Conservation (phyloP, 2,113 vertebrate species). For the Platanista minor region DNA sequence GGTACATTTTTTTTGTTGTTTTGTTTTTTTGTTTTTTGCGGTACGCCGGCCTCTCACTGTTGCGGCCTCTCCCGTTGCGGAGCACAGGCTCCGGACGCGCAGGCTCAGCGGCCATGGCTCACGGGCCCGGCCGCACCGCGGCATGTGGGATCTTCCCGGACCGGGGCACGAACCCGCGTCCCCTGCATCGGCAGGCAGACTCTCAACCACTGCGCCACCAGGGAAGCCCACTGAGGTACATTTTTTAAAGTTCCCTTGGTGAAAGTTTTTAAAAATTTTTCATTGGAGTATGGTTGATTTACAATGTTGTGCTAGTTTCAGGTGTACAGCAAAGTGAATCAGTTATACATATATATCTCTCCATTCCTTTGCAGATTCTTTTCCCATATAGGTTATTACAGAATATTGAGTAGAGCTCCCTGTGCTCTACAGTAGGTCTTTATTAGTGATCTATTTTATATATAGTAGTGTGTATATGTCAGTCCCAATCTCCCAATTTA, state of each 20-base stretch:
- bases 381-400: neutral
- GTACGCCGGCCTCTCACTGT: too few species aligned
- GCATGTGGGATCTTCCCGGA: too few species aligned
- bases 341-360: neutral
- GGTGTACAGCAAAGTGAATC: neutral
- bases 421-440: fast-evolving
- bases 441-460: neutral
- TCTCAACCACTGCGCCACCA: too few species aligned
- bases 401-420: neutral
- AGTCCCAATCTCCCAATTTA: neutral
- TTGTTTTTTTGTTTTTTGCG: too few species aligned
- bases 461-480: neutral
- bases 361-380: neutral
- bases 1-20: neutral
- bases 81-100: too few species aligned
- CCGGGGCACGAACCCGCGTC: too few species aligned
- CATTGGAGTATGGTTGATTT: neutral
- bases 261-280: neutral
- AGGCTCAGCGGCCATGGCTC: too few species aligned
- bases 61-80: too few species aligned
- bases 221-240: too few species aligned
- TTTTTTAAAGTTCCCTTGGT: neutral
- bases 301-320: neutral
- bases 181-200: too few species aligned
- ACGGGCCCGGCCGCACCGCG: too few species aligned